A percentile compares a stretch with the other conserved stretches of the same genome.
Evolutionary conservation across 2,888 invertebrate species (phyloP).

Genomic region (Balanococcus diminutus): DNA sequence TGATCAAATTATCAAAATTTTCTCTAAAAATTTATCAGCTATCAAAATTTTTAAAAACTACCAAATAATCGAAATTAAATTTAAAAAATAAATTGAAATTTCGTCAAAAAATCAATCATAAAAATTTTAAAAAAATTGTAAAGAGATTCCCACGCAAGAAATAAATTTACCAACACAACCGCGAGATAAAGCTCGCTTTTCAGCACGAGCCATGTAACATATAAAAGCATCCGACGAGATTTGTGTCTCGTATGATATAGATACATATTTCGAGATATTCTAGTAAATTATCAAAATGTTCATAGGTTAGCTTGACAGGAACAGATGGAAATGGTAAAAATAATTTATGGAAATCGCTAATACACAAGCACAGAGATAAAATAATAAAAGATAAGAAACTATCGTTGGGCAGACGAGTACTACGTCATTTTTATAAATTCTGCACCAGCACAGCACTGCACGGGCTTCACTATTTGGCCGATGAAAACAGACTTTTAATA

Average conservation of each 20-base stretch:
- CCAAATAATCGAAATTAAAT: too few relatives aligned
- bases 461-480: constrained; percentile 32
- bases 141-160: too few relatives aligned
- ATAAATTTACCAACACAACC: not conserved
- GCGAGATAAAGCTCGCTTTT: constrained; percentile 3
- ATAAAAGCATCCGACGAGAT: not conserved
- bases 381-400: not conserved
- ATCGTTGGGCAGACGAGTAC: not conserved
- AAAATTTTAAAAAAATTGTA: too few relatives aligned
- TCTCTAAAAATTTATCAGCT: too few relatives aligned
- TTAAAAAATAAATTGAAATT: too few relatives aligned
- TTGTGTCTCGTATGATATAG: not conserved
- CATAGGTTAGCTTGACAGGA: constrained; percentile 31
- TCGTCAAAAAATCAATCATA: too few relatives aligned
- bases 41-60: too few relatives aligned
- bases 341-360: constrained; percentile 36
- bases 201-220: not conserved
- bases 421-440: constrained; percentile 16
- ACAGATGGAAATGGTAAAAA: constrained; percentile 7
- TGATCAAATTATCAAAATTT: too few relatives aligned
- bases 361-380: not conserved
- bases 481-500: not conserved
- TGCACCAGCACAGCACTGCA: constrained; percentile 20
- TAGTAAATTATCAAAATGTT: constrained; percentile 9
- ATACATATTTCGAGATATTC: not conserved